These are phyloP conservation scores for Ashinkailepas kermadecensis DNA, from an alignment of 2,888 invertebrate species.

Conservation along the genomic window DNA sequence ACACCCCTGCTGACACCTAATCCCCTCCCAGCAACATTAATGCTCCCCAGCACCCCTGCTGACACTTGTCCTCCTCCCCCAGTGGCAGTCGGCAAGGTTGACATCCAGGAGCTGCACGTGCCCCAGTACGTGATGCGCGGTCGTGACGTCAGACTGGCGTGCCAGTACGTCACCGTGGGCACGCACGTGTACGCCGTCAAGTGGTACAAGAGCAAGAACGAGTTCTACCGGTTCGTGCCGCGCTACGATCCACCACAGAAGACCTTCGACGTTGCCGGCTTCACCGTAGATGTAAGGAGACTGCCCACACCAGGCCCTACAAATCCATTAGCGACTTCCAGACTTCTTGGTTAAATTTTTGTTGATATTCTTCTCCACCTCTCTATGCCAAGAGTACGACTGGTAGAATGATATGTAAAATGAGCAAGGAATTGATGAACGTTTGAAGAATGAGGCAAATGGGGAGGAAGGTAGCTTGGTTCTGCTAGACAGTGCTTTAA, in stretches of 20 bases:
- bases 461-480: no score
- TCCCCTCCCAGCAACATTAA: no score
- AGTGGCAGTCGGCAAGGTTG: slow-evolving; percentile 71
- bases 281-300: slow-evolving; percentile 35
- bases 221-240: slow-evolving; percentile 19
- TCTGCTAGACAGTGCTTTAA: no score
- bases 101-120: slow-evolving; percentile 31
- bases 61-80: slow-evolving; percentile 57
- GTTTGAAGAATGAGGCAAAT: no score
- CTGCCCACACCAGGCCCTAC: no score
- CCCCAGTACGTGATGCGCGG: slow-evolving; percentile 34
- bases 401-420: no score
- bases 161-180: slow-evolving; percentile 35
- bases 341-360: no score
- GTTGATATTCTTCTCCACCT: neutral
- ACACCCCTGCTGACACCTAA: no score
- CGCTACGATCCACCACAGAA: slow-evolving; percentile 33
- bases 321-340: no score
- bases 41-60: no score
- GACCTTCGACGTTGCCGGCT: slow-evolving; percentile 33
- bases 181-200: slow-evolving; percentile 34
- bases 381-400: neutral
- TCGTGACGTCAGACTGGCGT: slow-evolving; percentile 32
- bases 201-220: slow-evolving; percentile 34
- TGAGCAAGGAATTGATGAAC: no score